Evolutionary conservation across 2,888 invertebrate genomes (phyloP).

Genomic region (Deroplatys truncata): DNA sequence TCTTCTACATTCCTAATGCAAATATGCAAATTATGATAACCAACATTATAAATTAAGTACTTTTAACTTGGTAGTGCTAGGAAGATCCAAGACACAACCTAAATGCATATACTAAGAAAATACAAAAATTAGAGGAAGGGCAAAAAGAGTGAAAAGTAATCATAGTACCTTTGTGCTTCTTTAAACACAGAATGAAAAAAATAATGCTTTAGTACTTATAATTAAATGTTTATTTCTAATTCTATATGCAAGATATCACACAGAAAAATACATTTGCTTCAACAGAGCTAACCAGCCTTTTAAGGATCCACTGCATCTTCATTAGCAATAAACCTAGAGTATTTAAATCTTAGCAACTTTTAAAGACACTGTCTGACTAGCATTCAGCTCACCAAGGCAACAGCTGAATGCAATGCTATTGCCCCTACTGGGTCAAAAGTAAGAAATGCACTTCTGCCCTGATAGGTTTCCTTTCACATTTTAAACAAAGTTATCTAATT

Average conservation of each 20-base stretch:
- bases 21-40: background rate
- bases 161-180: constrained; percentile 16
- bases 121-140: background rate
- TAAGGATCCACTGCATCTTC: background rate
- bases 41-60: constrained; percentile 10
- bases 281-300: background rate
- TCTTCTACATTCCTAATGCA: background rate
- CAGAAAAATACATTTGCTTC: background rate
- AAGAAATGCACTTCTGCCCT: background rate
- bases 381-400: background rate
- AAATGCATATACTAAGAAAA: background rate
- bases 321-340: constrained; percentile 3
- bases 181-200: constrained; percentile 14
- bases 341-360: constrained; percentile 10
- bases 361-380: background rate
- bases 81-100: background rate
- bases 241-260: constrained; percentile 12
- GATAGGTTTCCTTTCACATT: background rate
- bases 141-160: background rate
- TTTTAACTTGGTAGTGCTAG: background rate
- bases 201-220: constrained; percentile 13
- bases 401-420: background rate
- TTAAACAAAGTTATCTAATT: background rate
- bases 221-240: constrained; percentile 11
- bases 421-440: constrained; percentile 14